phyloP scores from a whole-genome alignment of 2,113 vertebrate species.

The Taxidea taxus region DNA sequence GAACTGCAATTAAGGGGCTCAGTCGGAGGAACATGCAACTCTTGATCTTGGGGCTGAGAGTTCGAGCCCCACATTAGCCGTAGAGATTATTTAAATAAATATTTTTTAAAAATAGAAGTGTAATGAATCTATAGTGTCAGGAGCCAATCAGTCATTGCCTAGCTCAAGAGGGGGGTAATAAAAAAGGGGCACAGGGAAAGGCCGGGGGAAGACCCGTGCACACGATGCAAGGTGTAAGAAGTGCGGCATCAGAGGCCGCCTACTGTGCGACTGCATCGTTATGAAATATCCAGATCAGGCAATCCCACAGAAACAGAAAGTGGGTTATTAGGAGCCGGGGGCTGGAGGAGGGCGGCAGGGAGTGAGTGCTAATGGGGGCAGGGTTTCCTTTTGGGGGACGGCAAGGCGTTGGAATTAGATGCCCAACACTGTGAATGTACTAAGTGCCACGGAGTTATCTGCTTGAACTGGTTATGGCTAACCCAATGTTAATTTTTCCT shows the following conservation, averaged over 20 bases:
- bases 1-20: background rate
- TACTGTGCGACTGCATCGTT: background rate
- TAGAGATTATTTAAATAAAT: background rate
- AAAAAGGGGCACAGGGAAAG: background rate
- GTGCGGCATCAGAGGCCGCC: background rate
- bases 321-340: background rate
- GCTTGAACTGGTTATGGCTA: constrained; percentile 7
- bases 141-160: background rate
- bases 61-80: background rate
- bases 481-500: background rate
- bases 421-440: background rate
- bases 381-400: background rate
- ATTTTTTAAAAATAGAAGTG: background rate
- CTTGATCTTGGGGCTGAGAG: background rate
- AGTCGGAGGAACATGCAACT: background rate
- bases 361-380: background rate
- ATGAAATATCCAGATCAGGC: background rate
- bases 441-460: background rate
- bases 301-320: background rate
- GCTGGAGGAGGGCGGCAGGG: fast-evolving
- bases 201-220: background rate
- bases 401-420: background rate
- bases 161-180: background rate
- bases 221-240: background rate
- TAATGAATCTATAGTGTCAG: background rate